Conservation (phyloP, 2,888 invertebrate species). For the Octodonta nipae region DNA sequence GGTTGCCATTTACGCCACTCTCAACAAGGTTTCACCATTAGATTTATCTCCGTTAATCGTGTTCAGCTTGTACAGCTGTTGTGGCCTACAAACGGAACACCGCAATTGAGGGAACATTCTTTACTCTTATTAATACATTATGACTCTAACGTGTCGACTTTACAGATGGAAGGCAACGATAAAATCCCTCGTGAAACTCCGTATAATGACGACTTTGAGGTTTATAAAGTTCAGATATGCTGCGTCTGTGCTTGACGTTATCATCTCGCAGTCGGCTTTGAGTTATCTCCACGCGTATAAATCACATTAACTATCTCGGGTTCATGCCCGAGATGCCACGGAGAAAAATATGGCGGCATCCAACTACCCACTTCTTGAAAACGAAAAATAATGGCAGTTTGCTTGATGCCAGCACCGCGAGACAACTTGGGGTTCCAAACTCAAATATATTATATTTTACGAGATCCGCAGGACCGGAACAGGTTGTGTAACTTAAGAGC, state of each 20-base stretch:
- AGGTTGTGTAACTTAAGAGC: too few relatives aligned
- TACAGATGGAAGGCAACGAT: conserved; percentile 25
- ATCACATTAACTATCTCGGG: conserved; percentile 32
- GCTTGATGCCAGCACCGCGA: conserved; percentile 26
- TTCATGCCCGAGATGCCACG: conserved; percentile 24
- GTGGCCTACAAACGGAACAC: conserved; percentile 25
- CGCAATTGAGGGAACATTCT: conserved; percentile 21
- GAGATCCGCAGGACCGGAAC: too few relatives aligned
- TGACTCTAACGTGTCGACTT: conserved; percentile 24
- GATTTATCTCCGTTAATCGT: conserved; percentile 37
- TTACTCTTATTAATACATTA: conserved; percentile 26
- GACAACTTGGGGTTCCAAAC: conserved; percentile 20
- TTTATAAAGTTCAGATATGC: conserved; percentile 31
- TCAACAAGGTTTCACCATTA: conserved; percentile 37
- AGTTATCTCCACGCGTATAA: conserved; percentile 30
- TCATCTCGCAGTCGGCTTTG: conserved; percentile 28
- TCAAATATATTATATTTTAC: conserved; percentile 1
- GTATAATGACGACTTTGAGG: conserved; percentile 10
- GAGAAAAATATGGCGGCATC: conserved; percentile 29
- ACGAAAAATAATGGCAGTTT: conserved; percentile 29
- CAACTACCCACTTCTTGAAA: conserved; percentile 28
- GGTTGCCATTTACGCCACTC: conserved; percentile 31
- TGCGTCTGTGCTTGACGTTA: conserved; percentile 33
- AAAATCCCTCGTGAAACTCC: conserved; percentile 13
- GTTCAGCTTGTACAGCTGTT: conserved; percentile 35